Evolutionary conservation across 2,888 invertebrate genomes (phyloP), one percentile per base, ranked within the genome.

Genomic region (Xestia sexstrigata): DNA sequence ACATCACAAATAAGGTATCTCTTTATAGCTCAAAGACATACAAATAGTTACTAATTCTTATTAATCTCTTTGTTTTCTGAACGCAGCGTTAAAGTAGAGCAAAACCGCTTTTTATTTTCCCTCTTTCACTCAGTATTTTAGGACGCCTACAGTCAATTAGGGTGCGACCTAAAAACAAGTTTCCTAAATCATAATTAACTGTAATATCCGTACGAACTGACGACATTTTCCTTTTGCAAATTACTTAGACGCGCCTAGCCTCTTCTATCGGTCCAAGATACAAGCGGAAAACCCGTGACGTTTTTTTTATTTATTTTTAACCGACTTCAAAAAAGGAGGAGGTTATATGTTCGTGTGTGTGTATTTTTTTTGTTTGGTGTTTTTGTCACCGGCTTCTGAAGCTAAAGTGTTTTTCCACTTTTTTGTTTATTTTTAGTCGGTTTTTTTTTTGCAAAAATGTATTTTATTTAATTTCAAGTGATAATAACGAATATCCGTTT

Each of bases 161-260:
- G 60, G 30, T 45, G 30, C 11, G n/a, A 60, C 45, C 30, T 26
- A 76, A 85, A 84, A 82, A 86, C 83, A 79, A 76, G 52, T 77
- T 82, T 83, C 75, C 76, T 76, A 87, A 88, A 87, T 81, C 35
- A 76, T 89, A 90, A 92, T 92, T 92, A 92, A 90, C 88, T 78
- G 68, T 76, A 76, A 71, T 81, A 86, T 87, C 86, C 84, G 73
- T 85, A 89, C 88, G 89, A 89, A 90, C 88, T 65, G 79, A 82
- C 79, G 85, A 90, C 90, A 87, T 90, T 90, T 78, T 82, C 87
- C 87, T 87, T 91, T 91, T 85, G 83, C 87, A 88, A 87, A 90
- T 91, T 90, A 90, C 87, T 88, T 87, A 86, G 62, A 76, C 66
- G 76, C 70, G 89, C 82, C 78, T 82, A 77, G 74, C 71, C 67